A percentile compares a stretch with the other conserved stretches of the same genome.
Evolutionary conservation across 53 echinoderm and acorn worm species (phyloP).

Genomic region (Crossaster papposus): DNA sequence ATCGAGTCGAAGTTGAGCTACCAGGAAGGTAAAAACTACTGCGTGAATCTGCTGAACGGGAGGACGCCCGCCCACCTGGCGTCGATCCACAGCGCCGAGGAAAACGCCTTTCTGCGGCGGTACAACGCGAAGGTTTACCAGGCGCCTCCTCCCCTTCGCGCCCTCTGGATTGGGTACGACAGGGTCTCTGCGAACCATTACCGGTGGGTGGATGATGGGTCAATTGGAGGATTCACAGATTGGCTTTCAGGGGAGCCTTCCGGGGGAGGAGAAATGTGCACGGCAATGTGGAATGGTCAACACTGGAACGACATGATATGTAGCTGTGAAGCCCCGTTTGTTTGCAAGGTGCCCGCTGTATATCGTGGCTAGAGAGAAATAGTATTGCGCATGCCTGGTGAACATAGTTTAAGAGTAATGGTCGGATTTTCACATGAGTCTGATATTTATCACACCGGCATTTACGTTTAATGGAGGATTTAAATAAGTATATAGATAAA

Average conservation of each 20-base stretch:
- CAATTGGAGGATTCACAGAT: neutral
- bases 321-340: neutral
- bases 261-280: neutral
- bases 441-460: too few species aligned
- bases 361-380: too few species aligned
- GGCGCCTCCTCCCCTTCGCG: neutral
- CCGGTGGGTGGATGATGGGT: neutral
- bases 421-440: too few species aligned
- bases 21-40: neutral
- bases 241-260: neutral
- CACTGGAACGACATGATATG: neutral
- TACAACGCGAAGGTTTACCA: neutral
- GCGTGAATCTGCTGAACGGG: neutral
- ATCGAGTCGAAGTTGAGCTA: neutral
- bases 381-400: too few species aligned
- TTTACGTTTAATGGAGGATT: too few species aligned
- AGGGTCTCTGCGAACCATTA: neutral
- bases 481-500: too few species aligned
- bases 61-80: neutral
- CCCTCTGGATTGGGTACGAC: neutral
- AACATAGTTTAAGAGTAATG: too few species aligned
- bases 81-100: neutral
- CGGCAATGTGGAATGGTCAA: neutral
- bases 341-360: neutral
- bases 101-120: slow-evolving; percentile 3